Base-by-base conservation (phyloP, 2,797 vertebrate genomes). In the Vespertilio murinus region DNA sequence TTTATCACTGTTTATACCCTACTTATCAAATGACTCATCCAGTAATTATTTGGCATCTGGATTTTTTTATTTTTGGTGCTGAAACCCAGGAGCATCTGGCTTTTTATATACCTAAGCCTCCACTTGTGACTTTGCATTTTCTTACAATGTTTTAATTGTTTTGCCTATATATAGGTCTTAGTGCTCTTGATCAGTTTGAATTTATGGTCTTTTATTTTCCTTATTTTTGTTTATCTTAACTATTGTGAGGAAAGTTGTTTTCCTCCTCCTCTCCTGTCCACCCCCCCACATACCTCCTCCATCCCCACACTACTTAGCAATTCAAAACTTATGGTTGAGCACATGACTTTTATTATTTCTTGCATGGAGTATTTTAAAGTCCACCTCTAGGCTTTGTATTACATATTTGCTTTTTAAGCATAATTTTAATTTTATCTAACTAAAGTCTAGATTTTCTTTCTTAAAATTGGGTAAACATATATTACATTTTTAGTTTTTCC, bases 111-210 rank as follows among this genome's bases (percentile, higher is more conserved):
- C 85, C 85, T 81, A 93, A 85, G 56, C 28, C 40, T 84, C 30
- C 25, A 33, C 40, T 93, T 71, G 54, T 84, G 70, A 61, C 45
- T 94, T 94, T 90, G 64, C 61, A 81, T 96, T 89, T 82, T 92
- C 64, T 83, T 86, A 49, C 28, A 78, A 64, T 20, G 12, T 83
- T 88, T 78, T 88, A 80, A 38, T 71, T 86, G 22, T 78, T 94
- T 86, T 89, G 49, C 23, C 40, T 80, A 14, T 16, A 14, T 16
- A 14, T 38, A 33, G 38, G 30, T 77, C 13, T 87, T 86, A 75
- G 42, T 82, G 61, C 22, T 86, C 70, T 79, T 64, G 38, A 49
- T 75, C n/a, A 74, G 71, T 65, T 91, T 35, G 6, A 33, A 9
- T 77, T 81, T 56, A 67, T 56, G 5, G 18, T 77, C 61, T 85